phyloP scores from a whole-genome alignment of 1,140 invertebrate species.

The Magallana gigas region DNA sequence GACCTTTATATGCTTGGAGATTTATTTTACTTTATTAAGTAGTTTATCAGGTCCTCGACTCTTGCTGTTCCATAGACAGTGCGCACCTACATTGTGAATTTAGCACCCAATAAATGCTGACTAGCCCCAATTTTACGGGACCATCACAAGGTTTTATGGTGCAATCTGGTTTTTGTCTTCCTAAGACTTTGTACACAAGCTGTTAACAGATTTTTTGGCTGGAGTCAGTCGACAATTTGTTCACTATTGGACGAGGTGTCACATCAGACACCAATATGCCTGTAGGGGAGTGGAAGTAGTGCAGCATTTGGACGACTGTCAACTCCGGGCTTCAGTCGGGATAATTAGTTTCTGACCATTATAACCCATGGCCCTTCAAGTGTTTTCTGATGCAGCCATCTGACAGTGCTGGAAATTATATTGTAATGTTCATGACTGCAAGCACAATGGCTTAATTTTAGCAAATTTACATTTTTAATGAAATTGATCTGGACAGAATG shows the following conservation, averaged over 20 bases:
- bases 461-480: too few species aligned
- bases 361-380: neutral
- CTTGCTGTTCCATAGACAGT: neutral
- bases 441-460: too few species aligned
- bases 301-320: neutral
- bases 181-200: too few species aligned
- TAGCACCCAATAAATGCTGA: slow-evolving; percentile 35
- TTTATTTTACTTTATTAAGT: slow-evolving; percentile 16
- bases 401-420: too few species aligned
- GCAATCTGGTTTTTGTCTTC: too few species aligned
- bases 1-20: neutral
- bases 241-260: neutral
- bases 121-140: neutral
- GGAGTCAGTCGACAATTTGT: neutral
- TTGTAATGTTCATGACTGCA: too few species aligned
- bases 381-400: neutral
- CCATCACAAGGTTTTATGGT: neutral
- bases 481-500: neutral
- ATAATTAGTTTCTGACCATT: neutral
- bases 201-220: neutral
- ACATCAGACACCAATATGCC: slow-evolving; percentile 12
- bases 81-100: slow-evolving; percentile 2
- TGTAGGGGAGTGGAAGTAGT: slow-evolving; percentile 1
- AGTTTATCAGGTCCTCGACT: neutral
- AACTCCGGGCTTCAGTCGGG: neutral